These are phyloP conservation scores for Nothocercus nigrocapillus DNA, from an alignment of 2,113 vertebrate genomes.

Conservation along the genomic window DNA sequence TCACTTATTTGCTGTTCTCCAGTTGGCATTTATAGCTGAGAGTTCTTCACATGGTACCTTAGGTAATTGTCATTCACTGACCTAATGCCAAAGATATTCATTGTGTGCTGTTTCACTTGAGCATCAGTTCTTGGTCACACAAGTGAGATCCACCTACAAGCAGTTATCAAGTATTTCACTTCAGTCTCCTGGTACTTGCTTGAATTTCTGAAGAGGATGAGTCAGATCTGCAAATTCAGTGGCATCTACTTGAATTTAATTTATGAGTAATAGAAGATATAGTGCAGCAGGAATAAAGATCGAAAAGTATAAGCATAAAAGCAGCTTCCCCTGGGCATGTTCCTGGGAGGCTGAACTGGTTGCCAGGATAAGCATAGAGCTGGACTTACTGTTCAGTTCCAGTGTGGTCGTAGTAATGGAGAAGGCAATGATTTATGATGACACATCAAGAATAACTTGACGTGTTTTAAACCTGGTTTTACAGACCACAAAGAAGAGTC, in stretches of 20 bases:
- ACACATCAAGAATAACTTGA: background rate
- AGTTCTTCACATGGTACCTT: background rate
- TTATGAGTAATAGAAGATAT: background rate
- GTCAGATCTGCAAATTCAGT: background rate
- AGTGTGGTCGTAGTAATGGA: background rate
- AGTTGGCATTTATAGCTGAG: background rate
- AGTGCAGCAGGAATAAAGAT: background rate
- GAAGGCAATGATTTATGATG: background rate
- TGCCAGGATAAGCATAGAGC: background rate
- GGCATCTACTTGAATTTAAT: background rate
- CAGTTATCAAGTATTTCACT: background rate
- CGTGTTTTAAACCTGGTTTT: background rate
- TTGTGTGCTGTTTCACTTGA: background rate
- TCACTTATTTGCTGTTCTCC: constrained; percentile 28
- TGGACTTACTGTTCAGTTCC: background rate
- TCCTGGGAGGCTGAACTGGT: background rate
- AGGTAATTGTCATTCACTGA: background rate
- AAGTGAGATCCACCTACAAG: background rate
- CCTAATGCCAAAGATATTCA: background rate
- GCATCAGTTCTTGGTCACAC: background rate
- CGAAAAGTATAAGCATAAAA: background rate
- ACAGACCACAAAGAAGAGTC: background rate
- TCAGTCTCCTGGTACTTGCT: background rate
- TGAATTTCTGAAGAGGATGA: background rate
- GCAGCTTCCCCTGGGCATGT: background rate